Evolutionary conservation across 1,140 invertebrate genomes (phyloP).

Genomic region (Panagrolaimus sp.): DNA sequence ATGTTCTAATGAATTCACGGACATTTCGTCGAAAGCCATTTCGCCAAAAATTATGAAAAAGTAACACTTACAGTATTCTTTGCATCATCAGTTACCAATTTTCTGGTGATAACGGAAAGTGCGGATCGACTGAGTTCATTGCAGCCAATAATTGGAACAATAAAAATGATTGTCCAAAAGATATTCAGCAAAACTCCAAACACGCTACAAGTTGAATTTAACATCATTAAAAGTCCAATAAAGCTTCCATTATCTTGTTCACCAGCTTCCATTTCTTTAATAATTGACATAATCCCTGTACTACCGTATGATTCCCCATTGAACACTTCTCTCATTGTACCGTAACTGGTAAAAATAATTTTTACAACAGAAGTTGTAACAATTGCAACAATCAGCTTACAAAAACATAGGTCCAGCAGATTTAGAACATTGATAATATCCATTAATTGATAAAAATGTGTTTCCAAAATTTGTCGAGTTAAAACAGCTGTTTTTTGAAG

Average conservation of each 20-base stretch:
- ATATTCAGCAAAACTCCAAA: constrained; percentile 1
- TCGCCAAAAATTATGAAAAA: neutral
- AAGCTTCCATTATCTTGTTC: neutral
- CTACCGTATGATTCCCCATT: too few relatives aligned
- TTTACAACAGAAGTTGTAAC: neutral
- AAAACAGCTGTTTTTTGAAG: neutral
- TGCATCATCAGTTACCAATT: neutral
- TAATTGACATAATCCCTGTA: neutral
- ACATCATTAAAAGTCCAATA: neutral
- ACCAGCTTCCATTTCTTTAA: neutral
- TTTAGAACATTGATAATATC: neutral
- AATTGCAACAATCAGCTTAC: constrained; percentile 8
- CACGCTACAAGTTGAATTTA: neutral
- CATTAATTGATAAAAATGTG: neutral
- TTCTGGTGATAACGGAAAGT: neutral
- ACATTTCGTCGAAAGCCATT: too few relatives aligned
- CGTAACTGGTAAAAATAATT: constrained; percentile 8
- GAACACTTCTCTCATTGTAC: neutral
- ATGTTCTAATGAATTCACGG: too few relatives aligned
- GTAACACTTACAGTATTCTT: neutral
- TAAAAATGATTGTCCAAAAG: neutral
- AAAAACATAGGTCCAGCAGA: neutral
- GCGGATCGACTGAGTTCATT: constrained; percentile 5
- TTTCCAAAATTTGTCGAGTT: neutral
- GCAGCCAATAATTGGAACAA: constrained; percentile 1